phyloP scores from a whole-genome alignment of 2,888 invertebrate genomes.

The Lepidonotus clava region DNA sequence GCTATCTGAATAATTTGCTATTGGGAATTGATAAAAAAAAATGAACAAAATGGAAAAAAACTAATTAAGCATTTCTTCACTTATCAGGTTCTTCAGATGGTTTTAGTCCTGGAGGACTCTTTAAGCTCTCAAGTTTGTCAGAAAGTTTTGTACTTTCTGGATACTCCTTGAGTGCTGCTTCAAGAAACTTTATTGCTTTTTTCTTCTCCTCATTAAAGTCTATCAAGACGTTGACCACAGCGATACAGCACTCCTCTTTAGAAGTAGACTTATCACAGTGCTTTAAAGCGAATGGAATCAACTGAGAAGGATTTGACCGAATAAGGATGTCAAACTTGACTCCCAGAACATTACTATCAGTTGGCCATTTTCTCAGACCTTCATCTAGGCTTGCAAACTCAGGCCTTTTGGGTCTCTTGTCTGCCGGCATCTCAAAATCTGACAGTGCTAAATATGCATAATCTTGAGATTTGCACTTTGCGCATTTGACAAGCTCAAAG shows the following conservation, averaged over 20 bases:
- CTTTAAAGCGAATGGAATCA: neutral
- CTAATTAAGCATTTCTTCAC: too few relatives aligned
- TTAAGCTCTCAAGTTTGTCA: neutral
- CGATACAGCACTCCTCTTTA: neutral
- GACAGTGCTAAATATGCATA: neutral
- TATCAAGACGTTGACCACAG: neutral
- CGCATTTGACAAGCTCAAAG: neutral
- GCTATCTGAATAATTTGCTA: too few relatives aligned
- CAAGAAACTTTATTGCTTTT: neutral
- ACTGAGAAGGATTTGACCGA: neutral
- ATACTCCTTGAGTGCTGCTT: neutral
- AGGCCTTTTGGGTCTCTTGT: neutral
- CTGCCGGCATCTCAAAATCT: neutral
- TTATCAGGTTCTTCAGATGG: too few relatives aligned
- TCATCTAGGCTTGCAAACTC: neutral
- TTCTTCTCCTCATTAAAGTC: neutral
- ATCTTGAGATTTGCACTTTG: neutral
- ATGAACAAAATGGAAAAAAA: too few relatives aligned
- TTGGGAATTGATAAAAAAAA: too few relatives aligned
- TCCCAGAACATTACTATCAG: neutral
- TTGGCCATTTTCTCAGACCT: conserved; percentile 4
- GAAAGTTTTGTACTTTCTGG: neutral
- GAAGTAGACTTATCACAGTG: neutral
- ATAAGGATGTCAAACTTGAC: neutral
- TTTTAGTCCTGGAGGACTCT: too few relatives aligned